Evolutionary conservation across 2,888 invertebrate species (phyloP).

Genomic region (Mesorhabditis belari): DNA sequence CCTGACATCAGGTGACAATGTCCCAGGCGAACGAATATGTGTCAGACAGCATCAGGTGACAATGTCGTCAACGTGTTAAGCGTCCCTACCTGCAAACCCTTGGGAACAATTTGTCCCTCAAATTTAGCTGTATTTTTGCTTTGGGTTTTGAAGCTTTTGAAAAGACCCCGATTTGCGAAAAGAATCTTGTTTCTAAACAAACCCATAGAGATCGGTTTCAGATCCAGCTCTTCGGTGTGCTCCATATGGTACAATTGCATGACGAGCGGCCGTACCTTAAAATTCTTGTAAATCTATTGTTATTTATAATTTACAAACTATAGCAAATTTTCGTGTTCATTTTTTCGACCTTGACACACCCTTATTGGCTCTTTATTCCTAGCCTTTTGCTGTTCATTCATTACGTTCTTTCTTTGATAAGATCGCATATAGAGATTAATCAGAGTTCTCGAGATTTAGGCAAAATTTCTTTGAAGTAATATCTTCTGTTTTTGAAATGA

Average conservation of each 20-base stretch:
- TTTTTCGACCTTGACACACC: neutral
- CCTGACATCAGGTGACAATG: too few species aligned
- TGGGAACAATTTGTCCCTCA: too few species aligned
- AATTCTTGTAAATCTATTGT: neutral
- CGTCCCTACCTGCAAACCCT: too few species aligned
- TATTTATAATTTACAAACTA: neutral
- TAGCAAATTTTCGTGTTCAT: neutral
- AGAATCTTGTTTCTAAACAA: slow-evolving; percentile 4
- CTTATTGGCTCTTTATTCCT: neutral
- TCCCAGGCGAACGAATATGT: too few species aligned
- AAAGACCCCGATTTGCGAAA: too few species aligned
- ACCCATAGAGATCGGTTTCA: slow-evolving; percentile 4
- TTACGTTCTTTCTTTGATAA: neutral
- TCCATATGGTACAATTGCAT: neutral
- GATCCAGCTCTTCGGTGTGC: slow-evolving; percentile 1
- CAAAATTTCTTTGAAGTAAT: neutral
- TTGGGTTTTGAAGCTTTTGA: too few species aligned
- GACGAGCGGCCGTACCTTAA: slow-evolving; percentile 1
- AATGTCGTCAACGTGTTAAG: too few species aligned
- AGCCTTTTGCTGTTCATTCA: slow-evolving; percentile 1
- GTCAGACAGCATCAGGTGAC: too few species aligned
- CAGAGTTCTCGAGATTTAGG: neutral
- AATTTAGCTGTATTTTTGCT: too few species aligned
- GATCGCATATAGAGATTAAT: neutral
- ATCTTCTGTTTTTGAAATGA: too few species aligned